Evolutionary conservation across 2,888 invertebrate genomes (phyloP).

Genomic region (Arrhopalites spinosus): DNA sequence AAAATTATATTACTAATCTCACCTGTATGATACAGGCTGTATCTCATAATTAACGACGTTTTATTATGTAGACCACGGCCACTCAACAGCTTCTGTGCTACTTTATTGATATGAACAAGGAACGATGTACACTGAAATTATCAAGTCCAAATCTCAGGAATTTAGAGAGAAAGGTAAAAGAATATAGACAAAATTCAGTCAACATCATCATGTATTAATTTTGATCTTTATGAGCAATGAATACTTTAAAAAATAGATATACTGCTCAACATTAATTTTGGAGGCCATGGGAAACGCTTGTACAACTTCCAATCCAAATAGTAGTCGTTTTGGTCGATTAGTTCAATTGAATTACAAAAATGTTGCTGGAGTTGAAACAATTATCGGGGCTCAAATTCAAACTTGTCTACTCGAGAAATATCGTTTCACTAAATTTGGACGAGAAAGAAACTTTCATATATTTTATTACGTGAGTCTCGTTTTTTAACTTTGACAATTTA

Average conservation of each 20-base stretch:
- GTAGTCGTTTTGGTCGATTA: conserved; percentile 52
- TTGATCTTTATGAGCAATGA: too few species aligned
- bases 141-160: conserved; percentile 12
- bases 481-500: neutral
- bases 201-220: neutral
- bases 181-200: neutral
- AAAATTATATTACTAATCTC: neutral
- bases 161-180: conserved; percentile 45
- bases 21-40: neutral
- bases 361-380: conserved; percentile 22
- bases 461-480: conserved; percentile 48
- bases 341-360: conserved; percentile 47
- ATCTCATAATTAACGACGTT: too few species aligned
- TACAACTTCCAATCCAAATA: conserved; percentile 50
- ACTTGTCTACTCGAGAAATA: conserved; percentile 54
- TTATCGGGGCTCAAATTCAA: conserved; percentile 49
- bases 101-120: conserved; percentile 44
- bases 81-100: conserved; percentile 52
- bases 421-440: conserved; percentile 46
- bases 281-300: conserved; percentile 49
- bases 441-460: conserved; percentile 52
- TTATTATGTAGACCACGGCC: conserved; percentile 52
- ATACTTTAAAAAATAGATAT: conserved; percentile 23
- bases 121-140: conserved; percentile 32
- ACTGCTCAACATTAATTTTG: conserved; percentile 33